A percentile compares a stretch with the other conserved stretches of the same genome.
phyloP scores from a whole-genome alignment of 1,140 invertebrate genomes.

The Chrysopa pallens region DNA sequence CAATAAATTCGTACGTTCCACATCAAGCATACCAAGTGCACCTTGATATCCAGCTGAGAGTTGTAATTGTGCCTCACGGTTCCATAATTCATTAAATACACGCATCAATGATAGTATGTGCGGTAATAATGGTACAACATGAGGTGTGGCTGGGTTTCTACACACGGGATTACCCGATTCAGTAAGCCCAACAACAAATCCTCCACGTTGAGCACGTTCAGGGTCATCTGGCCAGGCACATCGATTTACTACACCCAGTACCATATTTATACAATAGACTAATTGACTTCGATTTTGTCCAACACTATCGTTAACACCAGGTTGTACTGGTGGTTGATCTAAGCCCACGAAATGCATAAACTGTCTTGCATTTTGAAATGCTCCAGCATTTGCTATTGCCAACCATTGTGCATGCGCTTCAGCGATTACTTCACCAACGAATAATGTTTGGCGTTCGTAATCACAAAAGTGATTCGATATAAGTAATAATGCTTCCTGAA shows the following conservation, averaged over 20 bases:
- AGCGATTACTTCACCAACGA: slow-evolving; percentile 59
- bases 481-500: slow-evolving; percentile 51
- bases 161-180: slow-evolving; percentile 58
- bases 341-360: slow-evolving; percentile 65
- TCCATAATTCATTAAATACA: slow-evolving; percentile 63
- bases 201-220: slow-evolving; percentile 57
- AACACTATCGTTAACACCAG: slow-evolving; percentile 36
- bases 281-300: slow-evolving; percentile 40
- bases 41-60: slow-evolving; percentile 48
- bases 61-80: slow-evolving; percentile 37
- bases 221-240: slow-evolving; percentile 67
- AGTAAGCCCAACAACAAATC: slow-evolving; percentile 58
- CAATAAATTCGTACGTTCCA: slow-evolving; percentile 45
- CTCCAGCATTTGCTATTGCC: slow-evolving; percentile 27
- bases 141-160: slow-evolving; percentile 66
- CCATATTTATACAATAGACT: slow-evolving; percentile 48
- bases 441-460: slow-evolving; percentile 65
- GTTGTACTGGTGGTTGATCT: slow-evolving; percentile 43
- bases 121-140: slow-evolving; percentile 60
- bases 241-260: slow-evolving; percentile 68
- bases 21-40: slow-evolving; percentile 49
- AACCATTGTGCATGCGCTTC: slow-evolving; percentile 42
- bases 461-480: slow-evolving; percentile 82
- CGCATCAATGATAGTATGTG: slow-evolving; percentile 55
- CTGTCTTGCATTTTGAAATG: slow-evolving; percentile 38